These are phyloP conservation scores for Megaceryle torquata DNA, from an alignment of 2,113 vertebrate species.

Conservation along the genomic window DNA sequence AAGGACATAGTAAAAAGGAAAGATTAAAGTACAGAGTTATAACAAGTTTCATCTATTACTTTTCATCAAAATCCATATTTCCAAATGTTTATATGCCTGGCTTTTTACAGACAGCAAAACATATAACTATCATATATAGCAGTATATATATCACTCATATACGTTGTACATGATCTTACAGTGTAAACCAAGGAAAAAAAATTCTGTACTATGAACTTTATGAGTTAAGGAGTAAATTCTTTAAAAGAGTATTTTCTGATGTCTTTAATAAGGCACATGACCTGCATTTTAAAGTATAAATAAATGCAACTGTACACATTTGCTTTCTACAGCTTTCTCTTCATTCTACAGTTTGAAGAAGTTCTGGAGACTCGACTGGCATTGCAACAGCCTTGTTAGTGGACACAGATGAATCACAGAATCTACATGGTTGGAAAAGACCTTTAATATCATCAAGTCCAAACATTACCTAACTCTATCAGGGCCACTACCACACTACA, in stretches of 20 bases:
- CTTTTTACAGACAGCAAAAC: not conserved
- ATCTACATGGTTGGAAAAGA: too few relatives aligned
- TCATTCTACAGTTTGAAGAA: not conserved
- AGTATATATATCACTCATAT: not conserved
- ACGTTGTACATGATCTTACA: not conserved
- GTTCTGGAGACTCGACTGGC: not conserved
- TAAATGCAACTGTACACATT: not conserved
- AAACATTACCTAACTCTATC: too few relatives aligned
- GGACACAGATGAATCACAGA: not conserved
- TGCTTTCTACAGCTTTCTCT: not conserved
- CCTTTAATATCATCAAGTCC: too few relatives aligned
- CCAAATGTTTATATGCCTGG: not conserved
- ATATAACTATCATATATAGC: not conserved
- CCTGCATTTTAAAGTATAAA: not conserved
- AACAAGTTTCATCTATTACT: not conserved
- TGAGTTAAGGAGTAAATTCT: not conserved
- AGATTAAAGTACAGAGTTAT: not conserved
- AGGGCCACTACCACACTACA: too few relatives aligned
- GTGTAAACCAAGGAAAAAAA: not conserved
- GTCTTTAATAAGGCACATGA: not conserved
- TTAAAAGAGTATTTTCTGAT: not conserved
- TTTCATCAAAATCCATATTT: constrained; percentile 36
- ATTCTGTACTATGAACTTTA: not conserved
- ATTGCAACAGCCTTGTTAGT: not conserved
- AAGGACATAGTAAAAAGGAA: not conserved